Evolutionary conservation across 1,140 invertebrate genomes (phyloP).

Genomic region (Ruditapes philippinarum): DNA sequence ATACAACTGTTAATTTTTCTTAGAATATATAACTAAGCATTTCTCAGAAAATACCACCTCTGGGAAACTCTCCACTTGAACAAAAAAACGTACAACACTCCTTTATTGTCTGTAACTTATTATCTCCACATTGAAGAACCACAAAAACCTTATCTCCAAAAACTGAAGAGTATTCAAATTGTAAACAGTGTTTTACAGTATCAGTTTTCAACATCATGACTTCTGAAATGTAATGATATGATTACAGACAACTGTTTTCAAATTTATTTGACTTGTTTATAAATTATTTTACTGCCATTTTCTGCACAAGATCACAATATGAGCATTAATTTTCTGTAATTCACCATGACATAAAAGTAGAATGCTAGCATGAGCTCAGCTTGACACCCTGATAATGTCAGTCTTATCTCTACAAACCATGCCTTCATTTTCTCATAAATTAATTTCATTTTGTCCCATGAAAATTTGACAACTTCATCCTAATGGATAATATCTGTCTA

Average conservation of each 20-base stretch:
- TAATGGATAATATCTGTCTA: background rate
- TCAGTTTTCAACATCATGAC: slow-evolving; percentile 33
- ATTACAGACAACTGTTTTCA: background rate
- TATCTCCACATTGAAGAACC: background rate
- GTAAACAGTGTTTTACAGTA: background rate
- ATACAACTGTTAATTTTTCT: slow-evolving; percentile 12
- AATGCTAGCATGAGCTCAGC: background rate
- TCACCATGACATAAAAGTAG: background rate
- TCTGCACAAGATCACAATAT: slow-evolving; percentile 6
- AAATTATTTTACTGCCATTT: background rate
- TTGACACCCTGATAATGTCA: background rate
- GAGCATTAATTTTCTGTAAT: background rate
- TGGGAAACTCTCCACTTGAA: background rate
- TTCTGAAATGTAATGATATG: background rate
- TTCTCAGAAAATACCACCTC: slow-evolving; percentile 16
- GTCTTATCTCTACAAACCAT: background rate
- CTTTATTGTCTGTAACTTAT: slow-evolving; percentile 31
- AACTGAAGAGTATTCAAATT: background rate
- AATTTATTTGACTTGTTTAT: background rate
- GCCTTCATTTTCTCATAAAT: slow-evolving; percentile 20
- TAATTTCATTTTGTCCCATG: background rate
- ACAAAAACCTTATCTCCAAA: slow-evolving; percentile 2
- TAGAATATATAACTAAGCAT: background rate
- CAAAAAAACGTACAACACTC: slow-evolving; percentile 23
- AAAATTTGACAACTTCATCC: background rate